Evolutionary conservation across 2,888 invertebrate genomes (phyloP).

Genomic region (Eubasilissa splendida): DNA sequence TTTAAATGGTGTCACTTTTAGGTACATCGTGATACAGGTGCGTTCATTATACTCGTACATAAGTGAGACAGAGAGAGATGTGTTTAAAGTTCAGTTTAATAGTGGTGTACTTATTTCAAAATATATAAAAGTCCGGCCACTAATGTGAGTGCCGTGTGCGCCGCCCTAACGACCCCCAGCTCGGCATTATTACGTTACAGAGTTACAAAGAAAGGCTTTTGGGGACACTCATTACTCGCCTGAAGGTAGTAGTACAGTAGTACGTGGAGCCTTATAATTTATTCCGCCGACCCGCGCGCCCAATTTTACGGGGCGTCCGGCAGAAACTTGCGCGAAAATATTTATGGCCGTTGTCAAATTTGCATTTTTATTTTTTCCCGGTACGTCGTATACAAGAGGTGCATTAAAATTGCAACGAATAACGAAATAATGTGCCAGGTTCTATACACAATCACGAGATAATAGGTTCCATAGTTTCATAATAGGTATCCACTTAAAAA

Average conservation of each 20-base stretch:
- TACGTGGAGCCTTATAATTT: slow-evolving; percentile 25
- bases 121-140: neutral
- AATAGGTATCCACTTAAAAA: too few relatives aligned
- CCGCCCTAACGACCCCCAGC: slow-evolving; percentile 16
- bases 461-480: too few relatives aligned
- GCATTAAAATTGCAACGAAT: too few relatives aligned
- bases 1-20: too few relatives aligned
- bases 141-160: slow-evolving; percentile 21
- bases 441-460: too few relatives aligned
- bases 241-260: neutral
- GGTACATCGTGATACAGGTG: too few relatives aligned
- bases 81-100: too few relatives aligned
- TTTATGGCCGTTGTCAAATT: neutral
- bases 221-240: slow-evolving; percentile 26
- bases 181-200: slow-evolving; percentile 26
- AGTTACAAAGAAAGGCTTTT: slow-evolving; percentile 34
- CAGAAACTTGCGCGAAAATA: neutral
- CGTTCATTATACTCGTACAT: too few relatives aligned
- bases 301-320: slow-evolving; percentile 14
- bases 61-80: too few relatives aligned
- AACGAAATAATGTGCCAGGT: too few relatives aligned
- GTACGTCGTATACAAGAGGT: too few relatives aligned
- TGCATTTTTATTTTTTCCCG: neutral
- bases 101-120: too few relatives aligned
- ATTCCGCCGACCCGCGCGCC: slow-evolving; percentile 3